Evolutionary conservation across 1,140 invertebrate genomes (phyloP).

Genomic region (Pachypsylla venusta): DNA sequence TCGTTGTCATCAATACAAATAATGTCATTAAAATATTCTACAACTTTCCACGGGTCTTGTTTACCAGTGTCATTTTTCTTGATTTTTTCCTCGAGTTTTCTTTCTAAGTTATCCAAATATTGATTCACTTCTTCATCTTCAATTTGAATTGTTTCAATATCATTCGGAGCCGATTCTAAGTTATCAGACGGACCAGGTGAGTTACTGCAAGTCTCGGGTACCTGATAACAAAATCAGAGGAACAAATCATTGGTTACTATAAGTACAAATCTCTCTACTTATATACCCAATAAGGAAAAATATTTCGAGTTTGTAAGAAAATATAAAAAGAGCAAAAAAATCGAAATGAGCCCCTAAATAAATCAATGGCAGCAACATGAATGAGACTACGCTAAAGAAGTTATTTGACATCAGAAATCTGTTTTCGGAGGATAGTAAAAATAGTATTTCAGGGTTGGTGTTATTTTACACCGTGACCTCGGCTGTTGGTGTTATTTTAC

Average conservation of each 20-base stretch:
- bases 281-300: too few relatives aligned
- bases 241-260: too few relatives aligned
- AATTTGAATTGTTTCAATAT: background rate
- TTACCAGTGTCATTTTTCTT: background rate
- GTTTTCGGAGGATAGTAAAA: too few relatives aligned
- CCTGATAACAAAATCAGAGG: background rate
- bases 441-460: too few relatives aligned
- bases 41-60: background rate
- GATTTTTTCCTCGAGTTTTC: background rate
- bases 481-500: too few relatives aligned
- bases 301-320: background rate
- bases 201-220: background rate
- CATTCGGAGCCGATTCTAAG: background rate
- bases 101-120: background rate
- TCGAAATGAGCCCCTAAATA: too few relatives aligned
- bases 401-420: too few relatives aligned
- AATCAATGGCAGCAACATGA: too few relatives aligned
- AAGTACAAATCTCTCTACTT: too few relatives aligned
- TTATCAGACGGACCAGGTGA: background rate
- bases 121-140: background rate
- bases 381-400: too few relatives aligned
- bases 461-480: too few relatives aligned
- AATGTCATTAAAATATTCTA: background rate
- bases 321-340: background rate
- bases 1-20: background rate